Base-by-base conservation (phyloP, 2,113 vertebrate genomes). In the Hippocampus guttulatus region DNA sequence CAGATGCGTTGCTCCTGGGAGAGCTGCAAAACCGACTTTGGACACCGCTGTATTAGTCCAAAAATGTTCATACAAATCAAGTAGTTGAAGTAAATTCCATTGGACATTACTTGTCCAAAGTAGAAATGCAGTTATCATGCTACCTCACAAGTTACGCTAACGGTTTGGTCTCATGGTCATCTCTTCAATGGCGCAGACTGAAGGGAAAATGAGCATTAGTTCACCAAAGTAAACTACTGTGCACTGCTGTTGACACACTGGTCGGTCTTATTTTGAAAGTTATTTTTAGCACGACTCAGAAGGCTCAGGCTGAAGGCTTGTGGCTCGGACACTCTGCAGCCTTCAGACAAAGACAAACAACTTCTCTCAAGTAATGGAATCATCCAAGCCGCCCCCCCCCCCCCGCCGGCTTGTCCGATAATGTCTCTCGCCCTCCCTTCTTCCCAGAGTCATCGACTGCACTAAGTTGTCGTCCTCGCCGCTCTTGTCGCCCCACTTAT, bases 381-480 rank as follows among this genome's bases (percentile, higher is more conserved):
- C 79, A 70, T 77, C 75, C 77, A 82, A 33, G 49, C 51, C 33
- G 71, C 85, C 81, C 82, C 67, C 64, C 66, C 14, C 63, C 14
- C 52, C 65, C 65, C 64, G 67, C 43, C 45, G 49, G n/a, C 27
- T 70, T 67, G 54, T 66, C 70, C 73, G 77, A 73, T 82, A 79
- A 81, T 77, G 76, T 79, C 82, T 84, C 71, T 80, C 70, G 78
- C 75, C 55, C 71, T 76, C 14, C 69, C 64, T 70, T 62, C 76
- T 81, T 80, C 73, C 81, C 68, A 78, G 77, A 88, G 73, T 87
- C 85, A 88, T 88, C 84, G 82, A 76, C 71, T 75, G 72, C 85
- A 82, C 83, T 73, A 81, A 80, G 80, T 85, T 82, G 79, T 84
- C 73, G 76, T 81, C 69, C 72, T 86, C 79, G 65, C 74, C 73